These are phyloP conservation scores for Phoxinus phoxinus DNA, from an alignment of 2,113 vertebrate species.

Conservation along the genomic window DNA sequence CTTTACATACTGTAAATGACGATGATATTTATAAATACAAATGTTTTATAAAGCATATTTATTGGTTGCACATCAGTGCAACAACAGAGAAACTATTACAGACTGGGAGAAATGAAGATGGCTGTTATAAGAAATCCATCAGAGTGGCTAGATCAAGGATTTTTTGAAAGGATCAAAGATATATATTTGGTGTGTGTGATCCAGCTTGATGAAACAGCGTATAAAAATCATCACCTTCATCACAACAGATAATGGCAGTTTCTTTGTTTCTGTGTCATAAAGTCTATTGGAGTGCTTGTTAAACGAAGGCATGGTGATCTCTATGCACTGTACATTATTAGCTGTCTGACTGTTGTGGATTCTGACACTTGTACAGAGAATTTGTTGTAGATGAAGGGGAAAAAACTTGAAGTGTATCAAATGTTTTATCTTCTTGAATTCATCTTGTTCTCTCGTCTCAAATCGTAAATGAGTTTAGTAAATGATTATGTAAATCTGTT, in stretches of 20 bases:
- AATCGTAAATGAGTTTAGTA: constrained; percentile 15
- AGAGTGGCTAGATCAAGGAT: background rate
- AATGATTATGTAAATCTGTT: constrained; percentile 51
- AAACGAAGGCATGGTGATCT: constrained; percentile 60
- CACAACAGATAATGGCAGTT: constrained; percentile 44
- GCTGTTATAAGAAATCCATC: constrained; percentile 11
- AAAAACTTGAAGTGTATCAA: constrained; percentile 41
- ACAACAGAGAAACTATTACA: constrained; percentile 2
- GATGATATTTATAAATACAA: background rate
- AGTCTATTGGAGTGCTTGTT: constrained; percentile 41
- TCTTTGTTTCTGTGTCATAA: constrained; percentile 38
- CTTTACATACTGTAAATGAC: background rate
- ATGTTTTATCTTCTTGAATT: constrained; percentile 51
- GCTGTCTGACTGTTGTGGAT: constrained; percentile 84
- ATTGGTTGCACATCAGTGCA: constrained; percentile 2
- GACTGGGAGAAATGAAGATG: background rate
- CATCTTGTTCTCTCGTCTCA: constrained; percentile 30
- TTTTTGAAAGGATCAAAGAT: constrained; percentile 3
- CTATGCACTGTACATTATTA: constrained; percentile 82
- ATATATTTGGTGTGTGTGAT: background rate
- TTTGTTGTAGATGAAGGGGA: constrained; percentile 36
- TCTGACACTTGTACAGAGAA: constrained; percentile 71
- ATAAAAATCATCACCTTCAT: constrained; percentile 41
- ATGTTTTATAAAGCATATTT: constrained; percentile 17
- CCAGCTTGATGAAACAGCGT: background rate